Percentiles rank a stretch among this genome's conserved stretches.
Conservation (phyloP, 2,888 invertebrate species). For the Catocala fraxini region DNA sequence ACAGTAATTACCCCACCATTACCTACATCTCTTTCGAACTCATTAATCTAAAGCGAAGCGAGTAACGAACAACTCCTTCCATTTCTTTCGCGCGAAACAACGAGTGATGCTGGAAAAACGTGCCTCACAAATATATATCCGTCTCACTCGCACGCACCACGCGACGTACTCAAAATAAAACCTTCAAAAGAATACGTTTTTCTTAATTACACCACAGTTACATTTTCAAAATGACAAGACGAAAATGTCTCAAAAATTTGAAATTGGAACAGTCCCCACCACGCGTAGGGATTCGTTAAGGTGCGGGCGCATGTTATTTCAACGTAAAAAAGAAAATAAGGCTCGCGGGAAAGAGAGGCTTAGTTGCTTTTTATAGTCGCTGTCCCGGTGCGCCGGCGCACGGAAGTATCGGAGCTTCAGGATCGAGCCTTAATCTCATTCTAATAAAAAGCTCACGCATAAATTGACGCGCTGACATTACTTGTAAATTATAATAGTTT, state of each 20-base stretch:
- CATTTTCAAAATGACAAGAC: slow-evolving; percentile 73
- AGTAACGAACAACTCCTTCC: slow-evolving; percentile 71
- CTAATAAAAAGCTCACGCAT: slow-evolving; percentile 86
- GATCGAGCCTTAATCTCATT: slow-evolving; percentile 84
- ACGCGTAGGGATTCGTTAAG: slow-evolving; percentile 70
- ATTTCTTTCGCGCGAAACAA: slow-evolving; percentile 77
- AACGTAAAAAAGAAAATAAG: slow-evolving; percentile 78
- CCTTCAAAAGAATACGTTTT: slow-evolving; percentile 64
- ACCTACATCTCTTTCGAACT: slow-evolving; percentile 82
- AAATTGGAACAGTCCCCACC: slow-evolving; percentile 72
- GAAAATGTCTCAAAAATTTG: slow-evolving; percentile 65
- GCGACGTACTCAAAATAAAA: slow-evolving; percentile 64
- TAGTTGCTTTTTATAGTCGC: slow-evolving; percentile 85
- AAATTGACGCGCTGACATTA: slow-evolving; percentile 80
- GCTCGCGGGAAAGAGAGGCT: slow-evolving; percentile 84
- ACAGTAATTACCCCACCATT: slow-evolving; percentile 79
- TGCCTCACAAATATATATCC: slow-evolving; percentile 47
- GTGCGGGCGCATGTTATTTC: slow-evolving; percentile 73
- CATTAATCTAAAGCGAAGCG: slow-evolving; percentile 76
- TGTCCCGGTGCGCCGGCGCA: slow-evolving; percentile 83
- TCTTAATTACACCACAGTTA: slow-evolving; percentile 64
- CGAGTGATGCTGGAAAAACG: slow-evolving; percentile 61
- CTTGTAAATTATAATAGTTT: slow-evolving; percentile 71
- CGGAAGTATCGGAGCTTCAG: slow-evolving; percentile 85
- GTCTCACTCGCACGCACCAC: slow-evolving; percentile 67